Base-by-base conservation (phyloP, 2,113 vertebrate genomes). In the Hippolais icterina region DNA sequence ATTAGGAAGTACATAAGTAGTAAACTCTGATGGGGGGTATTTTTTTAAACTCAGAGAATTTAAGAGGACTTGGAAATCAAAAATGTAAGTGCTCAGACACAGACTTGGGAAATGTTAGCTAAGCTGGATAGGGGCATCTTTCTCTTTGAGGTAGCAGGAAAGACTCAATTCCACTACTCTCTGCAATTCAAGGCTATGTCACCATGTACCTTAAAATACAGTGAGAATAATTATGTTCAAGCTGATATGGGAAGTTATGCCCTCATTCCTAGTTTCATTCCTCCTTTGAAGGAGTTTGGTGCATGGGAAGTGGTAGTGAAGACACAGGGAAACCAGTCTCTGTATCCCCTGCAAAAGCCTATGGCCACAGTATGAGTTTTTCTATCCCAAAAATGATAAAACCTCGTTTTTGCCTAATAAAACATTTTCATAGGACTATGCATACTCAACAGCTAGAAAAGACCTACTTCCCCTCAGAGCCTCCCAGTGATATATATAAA, bases 31-130 rank as follows among this genome's bases (percentile, higher is more conserved):
- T 6, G 11, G 22, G 41, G 31, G 4, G 5, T 15, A 10, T 31
- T 35, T 57, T 68, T 87, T 79, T 24, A 28, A 74, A 60, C 14
- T 65, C 52, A 65, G 66, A 61, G 20, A 63, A 80, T n/a, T 8
- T n/a, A 57, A 77, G 18, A 78, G 64, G 33, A 81, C 85, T 77
- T 83, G 22, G 69, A 87, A 94, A 82, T 10, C 16, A 84, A 82
- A 87, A 63, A 59, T 3, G 0, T 11, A 74, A 75, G 41, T 28
- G 47, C 41, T 76, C 47, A 70, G 52, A 46, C 46, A 52, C 7
- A 37, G 64, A 52, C 9, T 15, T 18, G 19, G 50, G 57, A 71
- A 86, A 50, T 9, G 7, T 52, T 7, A 59, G 22, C 52, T 72
- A 42, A 63, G 25, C 12, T 86, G 54, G 22, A 39, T 1, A 71